Percentiles rank a stretch among this genome's conserved stretches.
Evolutionary conservation across 2,113 vertebrate species (phyloP).

Genomic region (Capricornis sumatraensis): DNA sequence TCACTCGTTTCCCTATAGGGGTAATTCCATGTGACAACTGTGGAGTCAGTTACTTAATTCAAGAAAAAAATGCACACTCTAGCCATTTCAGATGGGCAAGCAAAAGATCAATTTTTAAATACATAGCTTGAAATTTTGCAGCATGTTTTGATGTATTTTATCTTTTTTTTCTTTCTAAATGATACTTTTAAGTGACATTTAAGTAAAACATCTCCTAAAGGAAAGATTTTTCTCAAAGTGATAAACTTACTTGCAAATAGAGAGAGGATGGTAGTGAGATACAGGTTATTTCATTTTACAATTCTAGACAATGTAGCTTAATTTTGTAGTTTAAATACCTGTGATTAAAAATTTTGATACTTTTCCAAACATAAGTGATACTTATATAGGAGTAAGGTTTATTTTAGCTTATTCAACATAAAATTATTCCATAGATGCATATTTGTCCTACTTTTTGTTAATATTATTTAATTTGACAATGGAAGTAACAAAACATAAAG

Average conservation of each 20-base stretch:
- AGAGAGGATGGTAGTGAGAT: not conserved
- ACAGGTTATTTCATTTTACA: not conserved
- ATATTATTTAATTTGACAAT: slow-evolving; percentile 7
- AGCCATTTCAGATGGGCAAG: not conserved
- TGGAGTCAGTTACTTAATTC: not conserved
- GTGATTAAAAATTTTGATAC: not conserved
- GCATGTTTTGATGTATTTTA: not conserved
- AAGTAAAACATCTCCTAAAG: not conserved
- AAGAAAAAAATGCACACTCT: not conserved
- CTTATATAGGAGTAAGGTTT: not conserved
- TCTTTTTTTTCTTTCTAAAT: not conserved
- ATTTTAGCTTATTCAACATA: not conserved
- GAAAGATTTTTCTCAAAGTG: not conserved
- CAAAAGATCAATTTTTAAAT: not conserved
- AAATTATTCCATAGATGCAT: not conserved
- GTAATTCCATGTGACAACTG: not conserved
- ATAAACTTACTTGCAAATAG: not conserved
- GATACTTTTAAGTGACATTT: not conserved
- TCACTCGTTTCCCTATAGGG: not conserved
- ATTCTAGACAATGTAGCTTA: not conserved
- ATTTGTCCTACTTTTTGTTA: not conserved
- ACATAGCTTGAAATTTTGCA: not conserved
- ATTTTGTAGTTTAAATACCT: not conserved
- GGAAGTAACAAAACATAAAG: not conserved
- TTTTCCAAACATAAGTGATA: not conserved